These are phyloP conservation scores for Cercopithecus mona DNA, from an alignment of 2,113 vertebrate species.

Conservation along the genomic window DNA sequence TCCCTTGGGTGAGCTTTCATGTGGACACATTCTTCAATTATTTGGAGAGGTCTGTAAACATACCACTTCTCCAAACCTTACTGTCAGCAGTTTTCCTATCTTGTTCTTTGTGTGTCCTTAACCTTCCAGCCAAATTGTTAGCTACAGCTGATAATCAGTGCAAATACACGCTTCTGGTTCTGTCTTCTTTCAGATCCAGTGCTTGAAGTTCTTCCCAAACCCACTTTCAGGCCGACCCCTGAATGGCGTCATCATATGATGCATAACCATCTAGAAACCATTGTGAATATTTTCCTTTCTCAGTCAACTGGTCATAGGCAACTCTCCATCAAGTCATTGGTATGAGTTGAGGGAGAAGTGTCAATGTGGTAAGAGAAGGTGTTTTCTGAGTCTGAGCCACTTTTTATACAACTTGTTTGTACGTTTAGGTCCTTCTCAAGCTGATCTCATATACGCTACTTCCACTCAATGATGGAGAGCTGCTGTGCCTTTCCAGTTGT, in stretches of 20 bases:
- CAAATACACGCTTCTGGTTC: not conserved
- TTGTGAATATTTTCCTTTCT: not conserved
- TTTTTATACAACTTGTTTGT: not conserved
- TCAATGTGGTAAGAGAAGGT: not conserved
- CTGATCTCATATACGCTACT: not conserved
- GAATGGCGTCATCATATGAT: not conserved
- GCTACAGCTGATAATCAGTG: not conserved
- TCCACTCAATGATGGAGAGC: not conserved
- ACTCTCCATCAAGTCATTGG: not conserved
- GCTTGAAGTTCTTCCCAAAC: not conserved
- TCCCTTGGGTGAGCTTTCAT: not conserved
- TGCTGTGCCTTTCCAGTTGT: not conserved
- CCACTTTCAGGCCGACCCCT: not conserved
- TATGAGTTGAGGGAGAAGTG: not conserved
- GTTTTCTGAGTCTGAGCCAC: not conserved
- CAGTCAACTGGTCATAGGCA: not conserved
- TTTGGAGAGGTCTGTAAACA: not conserved
- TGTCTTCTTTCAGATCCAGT: not conserved
- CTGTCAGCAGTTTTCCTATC: not conserved
- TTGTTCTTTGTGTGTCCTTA: not conserved
- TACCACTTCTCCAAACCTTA: not conserved
- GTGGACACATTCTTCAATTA: not conserved
- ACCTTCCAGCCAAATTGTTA: not conserved
- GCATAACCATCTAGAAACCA: not conserved
- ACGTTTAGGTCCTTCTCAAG: not conserved